Percentiles rank a stretch among this genome's conserved stretches.
Conservation (phyloP, 2,888 invertebrate species). For the Stenoptilia bipunctidactyla region DNA sequence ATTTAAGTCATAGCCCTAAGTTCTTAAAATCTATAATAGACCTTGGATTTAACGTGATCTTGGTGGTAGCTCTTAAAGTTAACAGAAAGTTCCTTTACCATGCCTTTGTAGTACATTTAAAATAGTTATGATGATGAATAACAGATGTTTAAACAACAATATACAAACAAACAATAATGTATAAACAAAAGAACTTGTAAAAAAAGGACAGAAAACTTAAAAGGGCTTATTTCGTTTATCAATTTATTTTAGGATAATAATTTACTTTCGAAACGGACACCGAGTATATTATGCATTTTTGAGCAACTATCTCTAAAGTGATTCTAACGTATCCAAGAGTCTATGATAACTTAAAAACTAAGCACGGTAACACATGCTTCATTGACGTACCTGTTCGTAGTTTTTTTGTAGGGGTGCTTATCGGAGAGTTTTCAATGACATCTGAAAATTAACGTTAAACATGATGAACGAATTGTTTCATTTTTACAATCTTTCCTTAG, state of each 20-base stretch:
- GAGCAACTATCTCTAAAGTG: constrained; percentile 1
- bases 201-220: too few species aligned
- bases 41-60: background rate
- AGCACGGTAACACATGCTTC: background rate
- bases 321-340: constrained; percentile 1
- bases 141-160: background rate
- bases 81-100: too few species aligned
- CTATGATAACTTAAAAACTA: background rate
- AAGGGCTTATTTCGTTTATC: too few species aligned
- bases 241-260: background rate
- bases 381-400: background rate
- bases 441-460: background rate
- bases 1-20: background rate
- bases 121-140: background rate
- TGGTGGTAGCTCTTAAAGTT: background rate
- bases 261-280: background rate
- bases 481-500: background rate
- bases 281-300: background rate
- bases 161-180: background rate
- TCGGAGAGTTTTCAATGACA: background rate
- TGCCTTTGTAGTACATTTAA: too few species aligned
- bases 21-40: background rate
- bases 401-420: constrained; percentile 1
- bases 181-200: background rate
- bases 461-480: background rate